Evolutionary conservation across 2,113 vertebrate genomes (phyloP), one percentile per base, ranked within the genome.

Genomic region (Nothobranchius furzeri): DNA sequence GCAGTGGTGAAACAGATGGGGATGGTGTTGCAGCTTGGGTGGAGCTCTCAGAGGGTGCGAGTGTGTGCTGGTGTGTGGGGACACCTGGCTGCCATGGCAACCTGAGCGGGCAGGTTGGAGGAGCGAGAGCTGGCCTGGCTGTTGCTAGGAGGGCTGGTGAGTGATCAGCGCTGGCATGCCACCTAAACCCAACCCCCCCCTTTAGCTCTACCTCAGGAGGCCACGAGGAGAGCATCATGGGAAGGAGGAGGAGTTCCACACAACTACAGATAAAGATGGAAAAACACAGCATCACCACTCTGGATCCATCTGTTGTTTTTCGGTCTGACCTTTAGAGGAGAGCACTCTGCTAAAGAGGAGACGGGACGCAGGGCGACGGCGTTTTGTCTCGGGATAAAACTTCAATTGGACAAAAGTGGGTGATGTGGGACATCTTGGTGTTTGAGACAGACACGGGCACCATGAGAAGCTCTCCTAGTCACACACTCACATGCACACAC

Each of bases 61-160:
- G 81, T 66, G 46, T 62, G 52, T 72, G 50, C 63, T 30, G 30
- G 63, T 56, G 25, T 54, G 12, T 15, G 53, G 40, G 62, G 59
- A 90, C 88, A 92, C 91, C 91, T 93, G 92, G 90, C 82, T 90
- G 74, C 91, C 89, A 89, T 89, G 91, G 81, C 89, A 79, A 92
- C 89, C 54, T 0, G 12, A 84, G 74, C 30, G 11, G 64, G 81
- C 73, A 84, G 83, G 86, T 83, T 76, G 75, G 60, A 85, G 78
- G 78, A 78, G 80, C 37, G 64, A 70, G 78, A 60, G 77, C 52
- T 11, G 65, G 72, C 52, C 64, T 55, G 75, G 77, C 79, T 72
- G 87, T 88, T 88, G 88, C 85, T 85, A 87, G 76, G 87, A 87
- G 66, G 75, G 66, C 45, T 71, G 61, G 40, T 78, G 47, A 76